Conservation (phyloP, 37 sponge, comb jelly and placozoan species). For the Cladorhizidae sp. region DNA sequence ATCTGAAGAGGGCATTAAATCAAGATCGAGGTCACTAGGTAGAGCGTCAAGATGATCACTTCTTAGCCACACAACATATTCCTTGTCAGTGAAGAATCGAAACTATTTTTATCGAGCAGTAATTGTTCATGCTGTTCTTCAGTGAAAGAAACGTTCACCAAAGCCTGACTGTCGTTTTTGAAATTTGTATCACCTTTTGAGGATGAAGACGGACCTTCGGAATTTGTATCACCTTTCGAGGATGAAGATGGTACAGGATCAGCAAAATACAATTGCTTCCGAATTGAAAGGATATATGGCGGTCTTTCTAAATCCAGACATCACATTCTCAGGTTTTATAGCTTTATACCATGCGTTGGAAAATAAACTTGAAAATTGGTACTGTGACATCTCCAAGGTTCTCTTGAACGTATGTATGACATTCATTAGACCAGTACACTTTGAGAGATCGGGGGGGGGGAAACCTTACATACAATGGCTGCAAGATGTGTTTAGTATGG, state of each 20-base stretch:
- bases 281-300: slow-evolving; percentile 33
- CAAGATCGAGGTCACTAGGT: not conserved
- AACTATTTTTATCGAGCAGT: not conserved
- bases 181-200: not conserved
- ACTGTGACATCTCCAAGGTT: not conserved
- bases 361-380: slow-evolving; percentile 27
- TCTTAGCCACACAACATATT: not conserved
- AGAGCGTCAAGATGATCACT: not conserved
- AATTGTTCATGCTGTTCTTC: not conserved
- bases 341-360: slow-evolving; percentile 36
- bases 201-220: not conserved
- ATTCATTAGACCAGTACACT: slow-evolving; percentile 4
- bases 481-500: slow-evolving; percentile 26
- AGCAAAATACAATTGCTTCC: slow-evolving; percentile 9
- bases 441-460: slow-evolving; percentile 27
- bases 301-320: slow-evolving; percentile 22
- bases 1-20: not conserved
- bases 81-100: not conserved
- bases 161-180: too few species aligned
- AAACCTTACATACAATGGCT: slow-evolving; percentile 18
- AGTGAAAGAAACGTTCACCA: not conserved
- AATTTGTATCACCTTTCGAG: not conserved
- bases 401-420: not conserved
- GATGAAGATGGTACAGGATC: slow-evolving; percentile 1
- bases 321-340: slow-evolving; percentile 11